Evolutionary conservation across 2,888 invertebrate species (phyloP).

Genomic region (Archips xylosteana): DNA sequence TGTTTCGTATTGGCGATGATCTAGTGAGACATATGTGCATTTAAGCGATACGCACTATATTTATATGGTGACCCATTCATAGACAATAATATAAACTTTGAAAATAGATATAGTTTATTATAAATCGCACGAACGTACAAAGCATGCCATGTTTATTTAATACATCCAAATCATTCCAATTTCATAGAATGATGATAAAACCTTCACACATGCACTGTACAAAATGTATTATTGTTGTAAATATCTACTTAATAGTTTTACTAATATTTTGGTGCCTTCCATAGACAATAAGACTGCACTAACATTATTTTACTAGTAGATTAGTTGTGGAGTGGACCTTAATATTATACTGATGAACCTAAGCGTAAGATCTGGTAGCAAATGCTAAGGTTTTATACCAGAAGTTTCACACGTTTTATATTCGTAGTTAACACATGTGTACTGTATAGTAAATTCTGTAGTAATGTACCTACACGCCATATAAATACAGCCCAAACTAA

Average conservation of each 20-base stretch:
- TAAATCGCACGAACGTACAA: slow-evolving; percentile 35
- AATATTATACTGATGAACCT: slow-evolving; percentile 15
- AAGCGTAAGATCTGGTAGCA: slow-evolving; percentile 37
- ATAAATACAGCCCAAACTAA: no score
- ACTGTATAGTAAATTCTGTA: not conserved
- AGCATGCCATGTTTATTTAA: slow-evolving; percentile 36
- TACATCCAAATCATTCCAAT: slow-evolving; percentile 46
- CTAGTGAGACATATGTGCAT: not conserved
- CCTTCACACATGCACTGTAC: slow-evolving; percentile 20
- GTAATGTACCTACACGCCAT: not conserved
- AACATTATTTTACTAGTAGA: slow-evolving; percentile 43
- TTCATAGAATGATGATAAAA: slow-evolving; percentile 43
- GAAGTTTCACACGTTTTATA: not conserved
- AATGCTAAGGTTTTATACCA: not conserved
- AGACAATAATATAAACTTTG: slow-evolving; percentile 2
- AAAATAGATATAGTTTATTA: slow-evolving; percentile 14
- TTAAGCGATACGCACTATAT: not conserved
- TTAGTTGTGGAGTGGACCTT: slow-evolving; percentile 34
- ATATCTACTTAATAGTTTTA: slow-evolving; percentile 40
- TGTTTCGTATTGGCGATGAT: not conserved
- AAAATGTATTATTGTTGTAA: slow-evolving; percentile 50
- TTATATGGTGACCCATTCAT: not conserved
- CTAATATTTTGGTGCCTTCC: slow-evolving; percentile 65
- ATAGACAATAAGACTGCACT: slow-evolving; percentile 64
- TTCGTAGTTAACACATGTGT: not conserved